Percentiles rank a stretch among this genome's conserved stretches.
Evolutionary conservation across 2,888 invertebrate genomes (phyloP).

Genomic region (Anodontia alba): DNA sequence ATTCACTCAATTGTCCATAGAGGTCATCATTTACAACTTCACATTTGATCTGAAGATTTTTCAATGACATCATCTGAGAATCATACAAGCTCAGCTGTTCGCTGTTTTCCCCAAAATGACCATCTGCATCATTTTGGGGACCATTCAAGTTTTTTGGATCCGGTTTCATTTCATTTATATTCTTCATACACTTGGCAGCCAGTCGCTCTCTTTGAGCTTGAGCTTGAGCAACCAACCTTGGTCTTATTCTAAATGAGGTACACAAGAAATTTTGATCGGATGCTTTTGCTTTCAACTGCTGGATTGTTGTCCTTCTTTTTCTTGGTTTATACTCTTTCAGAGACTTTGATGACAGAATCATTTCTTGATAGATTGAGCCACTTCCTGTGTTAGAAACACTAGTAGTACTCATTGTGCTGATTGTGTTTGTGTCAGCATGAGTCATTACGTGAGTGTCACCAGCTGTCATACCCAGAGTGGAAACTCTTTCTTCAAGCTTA

Average conservation of each 20-base stretch:
- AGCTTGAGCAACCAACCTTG: slow-evolving; percentile 60
- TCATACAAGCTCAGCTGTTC: slow-evolving; percentile 16
- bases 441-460: slow-evolving; percentile 50
- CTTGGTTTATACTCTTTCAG: slow-evolving; percentile 74
- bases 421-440: slow-evolving; percentile 40
- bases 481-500: background rate
- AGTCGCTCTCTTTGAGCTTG: slow-evolving; percentile 56
- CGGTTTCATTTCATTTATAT: slow-evolving; percentile 35
- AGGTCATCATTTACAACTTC: slow-evolving; percentile 45
- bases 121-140: slow-evolving; percentile 60
- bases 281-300: slow-evolving; percentile 72
- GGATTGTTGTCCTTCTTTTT: slow-evolving; percentile 70
- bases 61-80: slow-evolving; percentile 25
- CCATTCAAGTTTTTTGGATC: slow-evolving; percentile 59
- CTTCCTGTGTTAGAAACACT: slow-evolving; percentile 60
- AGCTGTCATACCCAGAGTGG: slow-evolving; percentile 4
- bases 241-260: slow-evolving; percentile 73
- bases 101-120: slow-evolving; percentile 56
- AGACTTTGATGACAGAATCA: slow-evolving; percentile 74
- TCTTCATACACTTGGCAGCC: slow-evolving; percentile 40
- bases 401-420: slow-evolving; percentile 61
- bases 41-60: slow-evolving; percentile 33
- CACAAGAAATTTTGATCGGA: slow-evolving; percentile 73
- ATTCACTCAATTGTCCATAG: slow-evolving; percentile 23
- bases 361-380: slow-evolving; percentile 74